Evolutionary conservation across 2,888 invertebrate species (phyloP), one percentile per base, ranked within the genome.

Genomic region (Hydroisotoma schaefferi): DNA sequence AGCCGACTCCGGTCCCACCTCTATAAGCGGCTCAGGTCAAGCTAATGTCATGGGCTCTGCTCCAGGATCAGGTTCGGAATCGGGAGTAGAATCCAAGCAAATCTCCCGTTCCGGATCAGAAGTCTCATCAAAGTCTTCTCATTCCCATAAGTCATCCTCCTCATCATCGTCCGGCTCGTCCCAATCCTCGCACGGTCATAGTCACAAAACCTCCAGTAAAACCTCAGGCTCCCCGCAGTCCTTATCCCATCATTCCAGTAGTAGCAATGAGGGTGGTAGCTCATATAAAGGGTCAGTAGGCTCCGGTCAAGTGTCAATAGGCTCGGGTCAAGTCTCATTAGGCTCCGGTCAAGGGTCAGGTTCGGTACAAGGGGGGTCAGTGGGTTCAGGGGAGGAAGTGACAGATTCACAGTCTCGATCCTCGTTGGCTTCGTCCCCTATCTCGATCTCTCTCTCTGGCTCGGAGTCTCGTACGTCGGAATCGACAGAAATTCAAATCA

Each of bases 391-490:
- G n/a, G n/a, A n/a, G n/a, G n/a, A n/a, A n/a, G n/a, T n/a, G n/a
- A 64, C 68, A 57, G 70, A 67, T 57, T 61, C 63, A 54, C 65
- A 66, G 46, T 69, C 69, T 29, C 65, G 71, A 47, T 71, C 71
- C 33, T 70, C 69, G 26, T 59, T 67, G 47, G 68, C 69, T 49
- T 70, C 69, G 18, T 71, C 71, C 43, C 71, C 71, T 49, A 65
- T 71, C 56, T 71, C 71, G 38, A 67, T 71, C 59, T 71, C 71
- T 15, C 8, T 52, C 18, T 52, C 52, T 3, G 49, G 49, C 27
- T 68, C 68, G 65, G 71, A 70, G 59, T 68, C 68, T 33, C 65
- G 69, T 46, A 69, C 67, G n/a, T 71, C 71, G 52, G 71, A 71
- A 54, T 71, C 71, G 28, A 71, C 71, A 40, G 71, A 71, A 61